These are phyloP conservation scores for Gallinago paraguaiae DNA, from an alignment of 2,113 vertebrate species.

Conservation along the genomic window DNA sequence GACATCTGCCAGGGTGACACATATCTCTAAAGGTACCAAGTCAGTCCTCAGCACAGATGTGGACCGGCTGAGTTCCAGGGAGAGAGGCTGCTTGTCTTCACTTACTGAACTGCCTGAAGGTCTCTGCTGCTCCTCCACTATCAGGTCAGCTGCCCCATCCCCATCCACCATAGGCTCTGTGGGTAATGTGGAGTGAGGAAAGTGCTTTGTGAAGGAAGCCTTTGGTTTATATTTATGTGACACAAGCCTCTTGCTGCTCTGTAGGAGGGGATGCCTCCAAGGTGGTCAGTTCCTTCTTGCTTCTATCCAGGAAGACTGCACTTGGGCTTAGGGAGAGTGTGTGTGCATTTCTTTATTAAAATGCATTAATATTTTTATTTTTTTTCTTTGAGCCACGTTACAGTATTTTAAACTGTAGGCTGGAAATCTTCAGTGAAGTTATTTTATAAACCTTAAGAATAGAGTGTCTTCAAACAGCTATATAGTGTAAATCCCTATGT, in stretches of 20 bases:
- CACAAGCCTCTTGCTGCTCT: neutral
- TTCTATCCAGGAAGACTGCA: neutral
- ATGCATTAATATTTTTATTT: neutral
- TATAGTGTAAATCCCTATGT: rapidly evolving
- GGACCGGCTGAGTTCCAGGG: neutral
- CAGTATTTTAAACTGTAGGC: neutral
- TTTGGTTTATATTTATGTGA: neutral
- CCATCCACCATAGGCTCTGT: neutral
- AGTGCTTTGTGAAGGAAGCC: neutral
- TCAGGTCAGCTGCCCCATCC: neutral
- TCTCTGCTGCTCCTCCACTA: rapidly evolving
- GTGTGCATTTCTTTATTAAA: neutral
- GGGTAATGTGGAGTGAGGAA: neutral
- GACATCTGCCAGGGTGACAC: neutral
- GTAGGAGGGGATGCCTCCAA: neutral
- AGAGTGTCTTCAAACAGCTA: neutral
- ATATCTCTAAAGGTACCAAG: neutral
- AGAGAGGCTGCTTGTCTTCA: neutral
- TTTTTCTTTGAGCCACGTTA: neutral
- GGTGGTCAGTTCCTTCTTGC: neutral
- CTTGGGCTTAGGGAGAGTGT: neutral
- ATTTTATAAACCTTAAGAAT: neutral
- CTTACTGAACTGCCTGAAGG: neutral
- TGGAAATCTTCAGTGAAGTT: neutral
- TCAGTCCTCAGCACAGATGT: neutral